Conservation (phyloP, 2,113 vertebrate species). For the Recurvirostra avosetta region DNA sequence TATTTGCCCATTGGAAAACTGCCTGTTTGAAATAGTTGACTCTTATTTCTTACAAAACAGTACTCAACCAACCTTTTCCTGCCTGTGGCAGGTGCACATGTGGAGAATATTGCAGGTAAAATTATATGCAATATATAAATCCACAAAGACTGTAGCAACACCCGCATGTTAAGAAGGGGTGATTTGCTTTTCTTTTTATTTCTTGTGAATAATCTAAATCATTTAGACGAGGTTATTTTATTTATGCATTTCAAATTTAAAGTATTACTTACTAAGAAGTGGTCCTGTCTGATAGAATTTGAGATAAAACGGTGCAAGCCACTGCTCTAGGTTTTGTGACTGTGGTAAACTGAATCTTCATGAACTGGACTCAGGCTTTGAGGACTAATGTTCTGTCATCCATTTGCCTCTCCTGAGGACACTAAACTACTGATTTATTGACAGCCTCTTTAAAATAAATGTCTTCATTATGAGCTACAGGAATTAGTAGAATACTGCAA, state of each 20-base stretch:
- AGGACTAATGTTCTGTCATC: not conserved
- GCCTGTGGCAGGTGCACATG: not conserved
- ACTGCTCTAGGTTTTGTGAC: not conserved
- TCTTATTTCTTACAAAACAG: not conserved
- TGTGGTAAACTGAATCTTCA: not conserved
- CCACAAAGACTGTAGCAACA: not conserved
- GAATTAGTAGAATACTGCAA: not conserved
- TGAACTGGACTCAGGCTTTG: not conserved
- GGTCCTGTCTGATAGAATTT: not conserved
- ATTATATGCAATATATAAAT: not conserved
- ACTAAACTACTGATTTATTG: conserved; percentile 23
- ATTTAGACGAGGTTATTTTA: not conserved
- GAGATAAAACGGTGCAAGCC: not conserved
- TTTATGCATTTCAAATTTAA: not conserved
- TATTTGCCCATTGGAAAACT: not conserved
- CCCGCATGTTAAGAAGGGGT: not conserved
- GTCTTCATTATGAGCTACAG: not conserved
- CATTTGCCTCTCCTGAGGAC: not conserved
- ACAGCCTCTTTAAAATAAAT: conserved; percentile 24
- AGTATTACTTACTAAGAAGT: not conserved
- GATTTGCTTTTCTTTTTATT: not conserved
- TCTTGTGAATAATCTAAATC: not conserved
- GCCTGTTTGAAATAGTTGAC: not conserved
- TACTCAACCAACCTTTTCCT: not conserved
- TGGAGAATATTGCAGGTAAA: not conserved